Conservation (phyloP, 1,140 invertebrate species). For the Bathynomus jamesi region DNA sequence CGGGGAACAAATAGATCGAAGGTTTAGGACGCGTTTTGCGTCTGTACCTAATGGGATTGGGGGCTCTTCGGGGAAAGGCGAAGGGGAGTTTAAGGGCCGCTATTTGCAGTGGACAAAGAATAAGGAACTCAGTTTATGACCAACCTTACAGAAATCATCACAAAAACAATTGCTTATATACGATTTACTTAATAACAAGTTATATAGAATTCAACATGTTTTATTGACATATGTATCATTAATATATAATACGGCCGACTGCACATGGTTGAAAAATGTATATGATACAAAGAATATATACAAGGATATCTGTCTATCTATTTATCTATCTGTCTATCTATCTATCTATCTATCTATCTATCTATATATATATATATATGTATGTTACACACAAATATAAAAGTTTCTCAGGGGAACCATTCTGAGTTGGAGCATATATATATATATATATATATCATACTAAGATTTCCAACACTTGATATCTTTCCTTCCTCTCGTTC, state of each 20-base stretch:
- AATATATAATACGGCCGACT: too few relatives aligned
- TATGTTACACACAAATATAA: too few relatives aligned
- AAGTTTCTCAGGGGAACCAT: too few relatives aligned
- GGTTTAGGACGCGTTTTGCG: neutral
- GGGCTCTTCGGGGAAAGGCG: too few relatives aligned
- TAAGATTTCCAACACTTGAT: too few relatives aligned
- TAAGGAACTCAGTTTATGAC: neutral
- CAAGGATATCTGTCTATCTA: constrained; percentile 4
- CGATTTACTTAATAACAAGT: neutral
- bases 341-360: constrained; percentile 6
- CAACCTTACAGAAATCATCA: neutral
- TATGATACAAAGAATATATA: too few relatives aligned
- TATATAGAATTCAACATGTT: neutral
- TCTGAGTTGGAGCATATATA: too few relatives aligned
- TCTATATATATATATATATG: constrained; percentile 2
- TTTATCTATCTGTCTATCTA: constrained; percentile 9
- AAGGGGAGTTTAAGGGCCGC: neutral
- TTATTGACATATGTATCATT: neutral
- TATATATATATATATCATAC: too few relatives aligned
- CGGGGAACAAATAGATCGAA: neutral
- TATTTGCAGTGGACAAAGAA: constrained; percentile 1
- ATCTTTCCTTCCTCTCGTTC: too few relatives aligned
- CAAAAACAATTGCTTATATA: too few relatives aligned
- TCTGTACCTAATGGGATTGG: neutral
- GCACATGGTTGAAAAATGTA: too few relatives aligned